Evolutionary conservation across 2,888 invertebrate genomes (phyloP).

Genomic region (Apodemia zela): DNA sequence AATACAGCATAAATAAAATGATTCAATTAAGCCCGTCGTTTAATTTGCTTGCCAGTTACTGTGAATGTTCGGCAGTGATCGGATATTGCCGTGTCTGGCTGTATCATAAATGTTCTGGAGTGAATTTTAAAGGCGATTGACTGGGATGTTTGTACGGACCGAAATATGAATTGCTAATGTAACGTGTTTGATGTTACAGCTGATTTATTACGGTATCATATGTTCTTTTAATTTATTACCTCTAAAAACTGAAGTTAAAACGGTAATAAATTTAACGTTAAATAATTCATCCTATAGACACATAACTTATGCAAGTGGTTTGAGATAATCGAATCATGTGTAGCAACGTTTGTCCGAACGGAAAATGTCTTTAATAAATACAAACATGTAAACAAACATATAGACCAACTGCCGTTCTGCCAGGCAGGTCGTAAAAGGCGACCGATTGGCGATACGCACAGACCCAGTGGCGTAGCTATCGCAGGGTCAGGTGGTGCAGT

Average conservation of each 20-base stretch:
- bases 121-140: background rate
- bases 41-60: background rate
- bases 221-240: background rate
- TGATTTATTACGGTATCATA: conserved; percentile 2
- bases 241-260: background rate
- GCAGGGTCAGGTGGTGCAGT: too few relatives aligned
- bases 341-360: too few relatives aligned
- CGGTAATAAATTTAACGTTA: too few relatives aligned
- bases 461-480: too few relatives aligned
- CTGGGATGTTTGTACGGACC: background rate
- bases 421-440: too few relatives aligned
- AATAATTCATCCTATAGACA: too few relatives aligned
- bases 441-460: too few relatives aligned
- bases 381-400: too few relatives aligned
- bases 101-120: background rate
- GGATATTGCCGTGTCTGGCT: background rate
- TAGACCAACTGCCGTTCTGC: too few relatives aligned
- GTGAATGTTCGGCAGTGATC: background rate
- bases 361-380: too few relatives aligned
- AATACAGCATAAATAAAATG: background rate
- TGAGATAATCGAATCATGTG: too few relatives aligned
- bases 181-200: background rate
- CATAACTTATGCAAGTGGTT: too few relatives aligned
- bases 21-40: background rate
- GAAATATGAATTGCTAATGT: background rate